Base-by-base conservation (phyloP, 2,797 vertebrate genomes). In the Carapus acus region DNA sequence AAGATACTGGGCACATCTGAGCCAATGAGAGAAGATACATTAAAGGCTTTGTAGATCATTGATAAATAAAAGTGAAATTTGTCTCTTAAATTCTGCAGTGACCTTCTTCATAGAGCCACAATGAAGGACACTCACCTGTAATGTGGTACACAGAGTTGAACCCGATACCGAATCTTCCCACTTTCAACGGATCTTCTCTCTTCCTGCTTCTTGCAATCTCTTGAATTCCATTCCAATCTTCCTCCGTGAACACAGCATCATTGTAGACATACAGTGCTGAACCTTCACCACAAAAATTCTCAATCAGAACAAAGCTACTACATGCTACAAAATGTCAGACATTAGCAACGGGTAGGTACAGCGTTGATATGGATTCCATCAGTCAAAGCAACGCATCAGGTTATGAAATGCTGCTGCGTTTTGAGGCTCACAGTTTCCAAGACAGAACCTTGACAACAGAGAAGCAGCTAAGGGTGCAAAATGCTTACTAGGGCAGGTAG, bases 141-240 rank as follows among this genome's bases (percentile, higher is more conserved):
- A 99, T 93, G 73, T 99, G 96, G 78, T 99, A 99, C 53, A 99
- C 96, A 57, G 96, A 99, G 82, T 98, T 99, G 83, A 99, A 99
- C 31, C 96, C 96, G 63, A 99, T 98, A 62, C 96, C 96, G 82
- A 99, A 99, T 87, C 96, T 86, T 69, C 96, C 96, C 63, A 99
- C 96, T 89, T 98, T 99, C 70, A 97, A 76, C 2, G 96, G 96
- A 71, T 99, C 96, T 20, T 98, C 96, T 83, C 94, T 93, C 76
- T 99, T 99, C 67, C 94, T 91, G 78, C 96, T 99, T 58, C 96
- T 89, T 13, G 96, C 96, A 65, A 98, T 97, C 81, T 99, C 96
- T 65, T 99, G 96, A 84, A 99, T 99, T 17, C 96, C 96, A 7
- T 94, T 91, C 96, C 96, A 99, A 79, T 99, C 96, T 56, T 97